These are phyloP conservation scores for Indri indri DNA, from an alignment of 2,113 vertebrate genomes.

Conservation along the genomic window DNA sequence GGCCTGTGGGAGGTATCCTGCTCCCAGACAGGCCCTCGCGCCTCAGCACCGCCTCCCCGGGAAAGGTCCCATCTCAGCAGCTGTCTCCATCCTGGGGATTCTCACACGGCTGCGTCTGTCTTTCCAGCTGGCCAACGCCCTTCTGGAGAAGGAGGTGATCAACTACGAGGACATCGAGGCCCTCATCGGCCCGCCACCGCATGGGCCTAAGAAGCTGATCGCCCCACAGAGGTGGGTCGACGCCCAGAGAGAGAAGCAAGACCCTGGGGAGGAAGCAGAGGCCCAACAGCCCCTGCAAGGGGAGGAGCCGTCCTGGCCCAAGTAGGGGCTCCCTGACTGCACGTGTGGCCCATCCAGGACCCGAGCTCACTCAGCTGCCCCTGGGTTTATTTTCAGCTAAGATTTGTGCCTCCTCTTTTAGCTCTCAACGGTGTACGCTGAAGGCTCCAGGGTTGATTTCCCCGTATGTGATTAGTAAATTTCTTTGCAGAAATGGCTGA, in stretches of 20 bases:
- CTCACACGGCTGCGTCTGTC: conserved; percentile 31
- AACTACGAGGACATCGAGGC: conserved; percentile 96
- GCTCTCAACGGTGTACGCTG: not conserved
- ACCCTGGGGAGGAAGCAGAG: conserved; percentile 87
- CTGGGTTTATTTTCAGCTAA: not conserved
- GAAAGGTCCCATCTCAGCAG: not conserved
- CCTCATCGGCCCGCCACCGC: conserved; percentile 91
- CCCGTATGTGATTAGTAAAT: not conserved
- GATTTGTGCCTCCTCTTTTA: not conserved
- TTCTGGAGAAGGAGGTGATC: conserved; percentile 96
- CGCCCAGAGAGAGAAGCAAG: conserved; percentile 92
- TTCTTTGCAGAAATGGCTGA: not conserved
- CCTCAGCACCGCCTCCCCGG: not conserved
- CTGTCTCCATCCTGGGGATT: not conserved
- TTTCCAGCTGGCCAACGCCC: conserved; percentile 90
- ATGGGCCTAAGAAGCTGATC: conserved; percentile 96
- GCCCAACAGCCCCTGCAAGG: conserved; percentile 78
- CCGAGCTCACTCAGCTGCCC: not conserved
- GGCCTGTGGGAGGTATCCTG: not conserved
- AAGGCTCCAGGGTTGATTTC: not conserved
- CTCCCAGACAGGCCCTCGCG: not conserved
- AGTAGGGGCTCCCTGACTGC: conserved; percentile 69
- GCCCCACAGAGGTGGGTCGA: conserved; percentile 95
- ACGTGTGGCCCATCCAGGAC: not conserved
- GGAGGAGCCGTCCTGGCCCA: conserved; percentile 80